Base-by-base conservation (phyloP, 2,797 vertebrate species). In the Rhynchonycteris naso region DNA sequence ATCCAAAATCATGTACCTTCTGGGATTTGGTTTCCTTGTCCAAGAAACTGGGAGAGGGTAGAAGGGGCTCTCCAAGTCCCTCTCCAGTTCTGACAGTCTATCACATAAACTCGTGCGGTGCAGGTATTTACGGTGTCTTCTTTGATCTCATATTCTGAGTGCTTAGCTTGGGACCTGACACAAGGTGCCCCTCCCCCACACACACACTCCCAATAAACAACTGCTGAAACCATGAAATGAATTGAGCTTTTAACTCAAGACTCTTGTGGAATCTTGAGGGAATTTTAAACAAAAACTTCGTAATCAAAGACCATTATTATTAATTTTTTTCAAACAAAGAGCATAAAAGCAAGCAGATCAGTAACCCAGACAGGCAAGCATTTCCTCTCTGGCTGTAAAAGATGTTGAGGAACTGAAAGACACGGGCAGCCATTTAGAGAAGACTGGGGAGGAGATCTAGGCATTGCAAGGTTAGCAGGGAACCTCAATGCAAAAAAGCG, bases 201-300 rank as follows among this genome's bases (percentile, higher is more conserved):
- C 43, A 43, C 43, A 43, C 43, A 43, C 43, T 43, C 43, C 26
- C 28, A 63, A 66, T 33, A 61, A 79, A 87, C 38, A 59, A 28
- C 4, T 35, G 26, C 56, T 28, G 52, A 66, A 35, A 65, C 33
- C 22, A 21, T n/a, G 12, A 28, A 86, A 59, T 4, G 24, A 68
- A 93, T 2, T 58, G 56, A 30, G 13, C 50, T 80, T 85, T 88
- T 43, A 90, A 89, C n/a, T 90, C 5, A 78, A 72, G 59, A 80
- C 30, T 87, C 38, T 35, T 56, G 1, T 59, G 66, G 58, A 79
- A 87, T 63, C 50, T 52, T 94, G 38, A 85, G 66, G 14, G 6
- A 35, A 58, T 87, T 88, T 88, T 72, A 88, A 93, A 88, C 63
- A 7, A 74, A 91, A 96, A 65, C 13, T 76, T 91, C 80, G 50